Conservation (phyloP, 2,113 vertebrate genomes). For the Machaerirhynchus nigripectus region DNA sequence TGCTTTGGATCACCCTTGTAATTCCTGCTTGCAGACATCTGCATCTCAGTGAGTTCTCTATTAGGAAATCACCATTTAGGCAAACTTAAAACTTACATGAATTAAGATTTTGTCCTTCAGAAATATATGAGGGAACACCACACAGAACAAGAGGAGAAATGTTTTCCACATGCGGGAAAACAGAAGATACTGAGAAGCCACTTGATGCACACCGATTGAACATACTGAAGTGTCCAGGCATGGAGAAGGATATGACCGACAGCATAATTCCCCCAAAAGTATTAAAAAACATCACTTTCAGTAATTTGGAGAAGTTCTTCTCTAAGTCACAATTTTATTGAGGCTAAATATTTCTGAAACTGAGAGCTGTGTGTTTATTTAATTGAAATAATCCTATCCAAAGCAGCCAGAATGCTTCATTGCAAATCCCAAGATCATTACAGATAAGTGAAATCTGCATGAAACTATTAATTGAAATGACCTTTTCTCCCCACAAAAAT, state of each 20-base stretch:
- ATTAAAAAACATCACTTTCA: background rate
- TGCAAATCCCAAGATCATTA: background rate
- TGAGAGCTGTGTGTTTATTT: background rate
- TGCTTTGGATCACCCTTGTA: background rate
- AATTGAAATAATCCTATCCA: background rate
- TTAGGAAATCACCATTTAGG: background rate
- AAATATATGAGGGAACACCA: background rate
- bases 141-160: background rate
- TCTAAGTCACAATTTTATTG: background rate
- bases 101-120: background rate
- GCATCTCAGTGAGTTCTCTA: background rate
- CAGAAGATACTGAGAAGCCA: background rate
- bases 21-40: background rate
- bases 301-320: background rate
- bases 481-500: background rate
- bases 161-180: background rate
- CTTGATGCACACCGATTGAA: fast-evolving
- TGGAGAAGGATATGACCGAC: background rate
- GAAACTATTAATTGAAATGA: background rate
- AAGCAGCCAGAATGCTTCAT: background rate
- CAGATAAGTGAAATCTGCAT: background rate
- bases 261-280: background rate
- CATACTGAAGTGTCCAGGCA: background rate
- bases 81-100: background rate
- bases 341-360: background rate